These are phyloP conservation scores for Pituophis catenifer DNA, from an alignment of 2,113 vertebrate species.

Conservation along the genomic window DNA sequence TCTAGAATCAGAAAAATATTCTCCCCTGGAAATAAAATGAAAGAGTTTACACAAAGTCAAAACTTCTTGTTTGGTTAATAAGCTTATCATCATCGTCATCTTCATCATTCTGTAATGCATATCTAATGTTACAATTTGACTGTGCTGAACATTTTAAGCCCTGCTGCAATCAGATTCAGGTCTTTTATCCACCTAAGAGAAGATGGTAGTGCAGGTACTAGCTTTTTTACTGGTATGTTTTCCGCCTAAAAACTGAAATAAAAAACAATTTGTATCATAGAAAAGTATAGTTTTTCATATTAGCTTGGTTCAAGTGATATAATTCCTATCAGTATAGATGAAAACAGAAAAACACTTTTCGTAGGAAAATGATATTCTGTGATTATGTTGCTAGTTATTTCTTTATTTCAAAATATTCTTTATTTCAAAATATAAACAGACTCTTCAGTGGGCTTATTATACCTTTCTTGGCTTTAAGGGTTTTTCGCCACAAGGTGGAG, in stretches of 20 bases:
- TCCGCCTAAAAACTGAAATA: neutral
- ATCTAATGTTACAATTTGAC: neutral
- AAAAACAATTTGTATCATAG: neutral
- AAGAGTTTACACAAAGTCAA: neutral
- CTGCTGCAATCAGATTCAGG: neutral
- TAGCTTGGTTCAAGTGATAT: neutral
- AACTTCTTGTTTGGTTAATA: neutral
- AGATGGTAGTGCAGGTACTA: neutral
- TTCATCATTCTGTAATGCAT: neutral
- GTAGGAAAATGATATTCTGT: neutral
- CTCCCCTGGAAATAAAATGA: slow-evolving; percentile 66
- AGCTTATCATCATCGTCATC: neutral
- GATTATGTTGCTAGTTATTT: neutral
- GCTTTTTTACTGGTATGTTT: neutral
- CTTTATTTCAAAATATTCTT: neutral
- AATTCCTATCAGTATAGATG: neutral
- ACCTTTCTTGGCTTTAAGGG: slow-evolving; percentile 77
- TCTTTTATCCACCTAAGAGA: neutral
- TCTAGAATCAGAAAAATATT: slow-evolving; percentile 77
- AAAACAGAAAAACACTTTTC: neutral
- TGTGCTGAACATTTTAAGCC: neutral
- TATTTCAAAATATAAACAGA: neutral
- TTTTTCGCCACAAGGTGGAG: slow-evolving; percentile 78
- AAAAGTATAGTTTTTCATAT: too few relatives aligned
- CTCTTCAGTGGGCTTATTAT: neutral